phyloP scores from a whole-genome alignment of 2,113 vertebrate genomes.

The Beaufortia kweichowensis region DNA sequence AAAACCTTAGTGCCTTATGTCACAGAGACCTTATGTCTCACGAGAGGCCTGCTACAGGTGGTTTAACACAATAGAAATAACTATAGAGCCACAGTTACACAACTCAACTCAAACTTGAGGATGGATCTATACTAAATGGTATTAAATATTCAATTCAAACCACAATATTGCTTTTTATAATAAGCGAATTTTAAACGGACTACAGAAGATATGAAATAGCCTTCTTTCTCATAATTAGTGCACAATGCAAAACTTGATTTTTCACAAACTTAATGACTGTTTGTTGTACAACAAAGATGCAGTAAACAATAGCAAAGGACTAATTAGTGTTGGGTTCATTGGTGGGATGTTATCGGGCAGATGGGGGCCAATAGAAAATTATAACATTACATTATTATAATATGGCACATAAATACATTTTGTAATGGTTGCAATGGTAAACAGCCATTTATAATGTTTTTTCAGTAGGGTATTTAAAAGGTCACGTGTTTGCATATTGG shows the following conservation, averaged over 20 bases:
- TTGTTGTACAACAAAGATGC: conserved; percentile 65
- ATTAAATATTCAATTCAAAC: neutral
- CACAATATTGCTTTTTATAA: neutral
- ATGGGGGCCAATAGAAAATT: too few relatives aligned
- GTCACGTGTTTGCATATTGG: neutral
- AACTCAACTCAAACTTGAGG: neutral
- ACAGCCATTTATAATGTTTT: too few relatives aligned
- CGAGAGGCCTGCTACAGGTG: conserved; percentile 29
- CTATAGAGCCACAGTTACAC: neutral
- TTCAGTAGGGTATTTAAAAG: too few relatives aligned
- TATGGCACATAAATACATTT: too few relatives aligned
- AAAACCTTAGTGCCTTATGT: conserved; percentile 30
- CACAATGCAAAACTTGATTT: neutral
- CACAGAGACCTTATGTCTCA: neutral
- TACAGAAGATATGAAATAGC: too few relatives aligned
- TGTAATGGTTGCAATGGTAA: too few relatives aligned
- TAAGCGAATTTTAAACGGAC: too few relatives aligned
- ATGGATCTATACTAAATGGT: neutral
- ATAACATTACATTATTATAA: too few relatives aligned
- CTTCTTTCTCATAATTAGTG: neutral
- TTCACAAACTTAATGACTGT: conserved; percentile 40
- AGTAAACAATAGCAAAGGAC: conserved; percentile 67
- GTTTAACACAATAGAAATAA: neutral
- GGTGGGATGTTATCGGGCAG: too few relatives aligned
- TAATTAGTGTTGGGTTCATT: conserved; percentile 49